These are phyloP conservation scores for Caradrina kadenii DNA, from an alignment of 2,888 invertebrate genomes.

Conservation along the genomic window DNA sequence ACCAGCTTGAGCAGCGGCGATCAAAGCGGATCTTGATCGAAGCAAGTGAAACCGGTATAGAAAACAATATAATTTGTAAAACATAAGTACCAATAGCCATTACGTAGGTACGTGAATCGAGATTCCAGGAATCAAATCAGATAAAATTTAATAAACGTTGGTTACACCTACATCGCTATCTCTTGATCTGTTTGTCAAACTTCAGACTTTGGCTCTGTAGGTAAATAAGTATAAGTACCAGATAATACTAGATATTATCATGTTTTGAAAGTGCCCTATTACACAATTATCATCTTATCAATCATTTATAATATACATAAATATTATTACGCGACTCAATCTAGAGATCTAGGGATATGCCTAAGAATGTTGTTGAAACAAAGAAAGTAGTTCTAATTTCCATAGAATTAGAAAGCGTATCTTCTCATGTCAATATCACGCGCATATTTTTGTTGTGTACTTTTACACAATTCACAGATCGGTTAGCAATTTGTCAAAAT, in stretches of 20 bases:
- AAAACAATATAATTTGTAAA: background rate
- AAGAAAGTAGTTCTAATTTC: background rate
- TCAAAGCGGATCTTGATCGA: too few relatives aligned
- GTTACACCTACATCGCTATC: background rate
- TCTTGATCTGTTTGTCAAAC: background rate
- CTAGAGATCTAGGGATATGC: conserved; percentile 14
- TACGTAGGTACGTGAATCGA: background rate
- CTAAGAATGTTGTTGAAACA: background rate
- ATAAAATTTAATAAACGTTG: background rate
- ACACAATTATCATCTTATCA: conserved; percentile 10
- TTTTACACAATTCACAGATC: background rate
- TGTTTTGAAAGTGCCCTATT: conserved; percentile 11
- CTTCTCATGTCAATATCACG: conserved; percentile 10
- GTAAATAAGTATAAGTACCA: conserved; percentile 16
- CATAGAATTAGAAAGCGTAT: conserved; percentile 33
- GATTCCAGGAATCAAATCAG: background rate
- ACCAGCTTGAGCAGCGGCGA: too few relatives aligned
- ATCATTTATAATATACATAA: background rate
- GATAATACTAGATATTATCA: background rate
- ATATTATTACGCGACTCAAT: background rate
- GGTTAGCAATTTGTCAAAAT: conserved; percentile 4
- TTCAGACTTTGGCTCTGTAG: background rate
- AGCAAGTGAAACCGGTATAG: too few relatives aligned
- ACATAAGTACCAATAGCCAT: background rate
- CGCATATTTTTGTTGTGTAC: conserved; percentile 6